Percentiles rank a stretch among this genome's conserved stretches.
Evolutionary conservation across 2,797 vertebrate species (phyloP).

Genomic region (Chelon labrosus): DNA sequence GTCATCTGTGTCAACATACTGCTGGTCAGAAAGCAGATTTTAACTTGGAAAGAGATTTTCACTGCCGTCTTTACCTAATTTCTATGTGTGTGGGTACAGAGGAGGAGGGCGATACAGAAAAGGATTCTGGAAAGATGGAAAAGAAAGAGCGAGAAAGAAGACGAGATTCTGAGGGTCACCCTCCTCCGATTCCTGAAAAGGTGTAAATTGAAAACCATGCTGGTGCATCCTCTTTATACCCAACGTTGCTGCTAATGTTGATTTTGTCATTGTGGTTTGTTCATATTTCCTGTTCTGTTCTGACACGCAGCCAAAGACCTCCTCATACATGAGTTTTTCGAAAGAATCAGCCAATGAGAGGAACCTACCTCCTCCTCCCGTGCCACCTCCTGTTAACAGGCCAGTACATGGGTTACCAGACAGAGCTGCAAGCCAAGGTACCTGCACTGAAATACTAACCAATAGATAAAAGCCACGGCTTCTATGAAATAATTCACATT

Average conservation of each 20-base stretch:
- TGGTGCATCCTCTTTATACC: conserved; percentile 2
- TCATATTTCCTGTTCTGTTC: conserved; percentile 23
- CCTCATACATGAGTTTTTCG: conserved; percentile 76
- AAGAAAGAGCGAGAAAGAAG: conserved; percentile 74
- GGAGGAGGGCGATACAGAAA: conserved; percentile 76
- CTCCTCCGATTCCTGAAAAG: conserved; percentile 85
- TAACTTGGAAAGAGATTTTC: conserved; percentile 1
- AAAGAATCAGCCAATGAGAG: conserved; percentile 78
- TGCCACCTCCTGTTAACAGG: conserved; percentile 75
- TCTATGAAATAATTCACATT: neutral
- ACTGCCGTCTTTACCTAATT: neutral
- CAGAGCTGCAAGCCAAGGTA: conserved; percentile 85
- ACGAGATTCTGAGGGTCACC: conserved; percentile 78
- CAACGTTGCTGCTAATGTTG: neutral
- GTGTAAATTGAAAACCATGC: conserved; percentile 40
- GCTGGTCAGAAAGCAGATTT: conserved; percentile 3
- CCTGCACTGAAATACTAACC: neutral
- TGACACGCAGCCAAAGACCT: conserved; percentile 79
- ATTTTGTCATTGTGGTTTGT: conserved; percentile 6
- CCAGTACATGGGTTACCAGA: conserved; percentile 73
- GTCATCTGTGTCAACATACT: neutral
- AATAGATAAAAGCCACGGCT: neutral
- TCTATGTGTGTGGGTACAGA: conserved; percentile 64
- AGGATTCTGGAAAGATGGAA: conserved; percentile 68
- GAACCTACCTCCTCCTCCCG: conserved; percentile 76